These are phyloP conservation scores for Deroptyus accipitrinus DNA, from an alignment of 2,113 vertebrate genomes.

Conservation along the genomic window DNA sequence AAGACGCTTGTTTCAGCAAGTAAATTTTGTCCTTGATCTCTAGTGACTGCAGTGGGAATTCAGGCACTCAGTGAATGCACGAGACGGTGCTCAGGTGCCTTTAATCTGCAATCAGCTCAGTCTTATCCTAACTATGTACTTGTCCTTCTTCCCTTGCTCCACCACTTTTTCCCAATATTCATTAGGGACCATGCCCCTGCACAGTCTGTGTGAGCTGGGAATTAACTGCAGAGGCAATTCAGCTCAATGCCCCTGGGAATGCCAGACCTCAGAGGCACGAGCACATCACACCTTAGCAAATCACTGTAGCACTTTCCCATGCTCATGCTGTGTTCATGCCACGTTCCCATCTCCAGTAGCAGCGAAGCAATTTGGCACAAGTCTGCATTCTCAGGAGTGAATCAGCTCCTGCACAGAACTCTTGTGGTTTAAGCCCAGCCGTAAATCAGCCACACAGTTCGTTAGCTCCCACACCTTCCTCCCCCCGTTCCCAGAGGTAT, in stretches of 20 bases:
- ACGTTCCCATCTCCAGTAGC: not conserved
- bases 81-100: not conserved
- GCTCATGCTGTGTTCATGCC: not conserved
- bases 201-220: not conserved
- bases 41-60: not conserved
- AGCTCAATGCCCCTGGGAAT: not conserved
- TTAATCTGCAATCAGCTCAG: not conserved
- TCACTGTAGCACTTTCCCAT: not conserved
- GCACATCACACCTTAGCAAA: accelerated
- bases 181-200: not conserved
- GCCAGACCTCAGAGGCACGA: not conserved
- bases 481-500: no score
- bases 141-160: not conserved
- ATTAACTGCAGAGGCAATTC: not conserved
- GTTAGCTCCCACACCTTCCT: no score
- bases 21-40: not conserved
- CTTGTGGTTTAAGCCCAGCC: no score
- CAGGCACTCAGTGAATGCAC: not conserved
- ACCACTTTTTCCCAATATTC: accelerated
- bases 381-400: not conserved
- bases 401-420: not conserved
- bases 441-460: no score
- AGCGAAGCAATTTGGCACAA: accelerated
- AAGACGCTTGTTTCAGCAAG: not conserved
- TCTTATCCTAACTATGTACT: not conserved